These are phyloP conservation scores for Sesamia inferens DNA, from an alignment of 2,888 invertebrate genomes.

Conservation along the genomic window DNA sequence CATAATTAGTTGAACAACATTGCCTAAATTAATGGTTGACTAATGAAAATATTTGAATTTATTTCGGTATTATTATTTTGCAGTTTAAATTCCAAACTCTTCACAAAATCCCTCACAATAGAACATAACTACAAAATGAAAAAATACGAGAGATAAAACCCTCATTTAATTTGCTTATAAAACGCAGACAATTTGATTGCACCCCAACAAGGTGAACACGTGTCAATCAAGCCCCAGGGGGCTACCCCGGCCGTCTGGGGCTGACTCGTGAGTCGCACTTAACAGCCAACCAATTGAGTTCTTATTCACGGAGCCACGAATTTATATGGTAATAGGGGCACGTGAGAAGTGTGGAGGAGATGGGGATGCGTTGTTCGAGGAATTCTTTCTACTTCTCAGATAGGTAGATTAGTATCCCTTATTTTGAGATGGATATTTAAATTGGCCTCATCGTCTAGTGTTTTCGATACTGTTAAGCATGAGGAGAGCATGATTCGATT, in stretches of 20 bases:
- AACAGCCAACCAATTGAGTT: constrained; percentile 83
- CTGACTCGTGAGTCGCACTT: constrained; percentile 63
- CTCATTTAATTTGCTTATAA: constrained; percentile 64
- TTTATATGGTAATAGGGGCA: constrained; percentile 81
- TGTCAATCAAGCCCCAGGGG: constrained; percentile 74
- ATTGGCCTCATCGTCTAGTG: background rate
- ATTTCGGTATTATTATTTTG: background rate
- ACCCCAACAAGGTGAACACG: constrained; percentile 75
- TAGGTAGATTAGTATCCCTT: background rate
- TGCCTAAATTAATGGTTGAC: background rate
- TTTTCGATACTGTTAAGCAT: background rate
- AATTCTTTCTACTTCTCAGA: constrained; percentile 12
- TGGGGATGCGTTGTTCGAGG: constrained; percentile 63
- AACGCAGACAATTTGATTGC: constrained; percentile 65
- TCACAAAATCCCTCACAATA: constrained; percentile 15
- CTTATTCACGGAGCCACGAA: constrained; percentile 83
- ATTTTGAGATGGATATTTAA: background rate
- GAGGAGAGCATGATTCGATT: background rate
- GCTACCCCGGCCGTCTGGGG: constrained; percentile 59
- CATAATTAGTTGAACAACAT: background rate
- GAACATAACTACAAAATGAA: constrained; percentile 34
- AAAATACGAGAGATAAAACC: constrained; percentile 46
- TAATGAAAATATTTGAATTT: background rate
- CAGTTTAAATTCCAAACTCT: constrained; percentile 7
- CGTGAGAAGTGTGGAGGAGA: constrained; percentile 52